Evolutionary conservation across 2,113 vertebrate genomes (phyloP).

Genomic region (Nothoprocta pentlandii): DNA sequence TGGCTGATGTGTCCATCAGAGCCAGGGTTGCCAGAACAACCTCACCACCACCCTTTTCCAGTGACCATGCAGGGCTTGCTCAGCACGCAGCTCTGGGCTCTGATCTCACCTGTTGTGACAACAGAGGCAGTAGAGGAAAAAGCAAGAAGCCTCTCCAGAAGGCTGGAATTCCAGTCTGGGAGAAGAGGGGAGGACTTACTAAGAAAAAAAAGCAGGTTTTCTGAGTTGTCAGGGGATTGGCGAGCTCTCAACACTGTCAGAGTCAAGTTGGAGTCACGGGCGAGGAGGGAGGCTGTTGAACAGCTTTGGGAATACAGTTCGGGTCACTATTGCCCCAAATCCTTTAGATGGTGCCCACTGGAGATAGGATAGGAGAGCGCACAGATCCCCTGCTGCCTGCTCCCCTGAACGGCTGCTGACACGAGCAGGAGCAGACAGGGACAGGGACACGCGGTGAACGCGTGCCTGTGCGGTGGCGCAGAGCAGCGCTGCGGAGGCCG

Average conservation of each 20-base stretch:
- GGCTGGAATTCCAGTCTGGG: not conserved
- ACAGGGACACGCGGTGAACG: too few species aligned
- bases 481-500: not conserved
- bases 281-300: not conserved
- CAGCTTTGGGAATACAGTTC: not conserved
- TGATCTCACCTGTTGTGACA: not conserved
- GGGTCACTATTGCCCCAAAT: not conserved
- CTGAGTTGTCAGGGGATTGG: not conserved
- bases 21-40: not conserved
- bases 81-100: not conserved
- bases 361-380: not conserved
- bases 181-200: rapidly evolving
- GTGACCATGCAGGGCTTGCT: not conserved
- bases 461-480: not conserved
- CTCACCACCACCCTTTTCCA: not conserved
- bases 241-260: not conserved
- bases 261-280: not conserved
- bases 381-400: not conserved
- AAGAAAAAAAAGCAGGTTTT: not conserved
- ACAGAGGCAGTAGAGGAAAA: not conserved
- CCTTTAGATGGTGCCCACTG: not conserved
- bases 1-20: not conserved
- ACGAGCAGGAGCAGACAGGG: not conserved
- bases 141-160: not conserved
- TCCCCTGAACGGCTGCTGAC: not conserved